Evolutionary conservation across 2,888 invertebrate species (phyloP), one percentile per base, ranked within the genome.

Genomic region (Ferrisia virgata): DNA sequence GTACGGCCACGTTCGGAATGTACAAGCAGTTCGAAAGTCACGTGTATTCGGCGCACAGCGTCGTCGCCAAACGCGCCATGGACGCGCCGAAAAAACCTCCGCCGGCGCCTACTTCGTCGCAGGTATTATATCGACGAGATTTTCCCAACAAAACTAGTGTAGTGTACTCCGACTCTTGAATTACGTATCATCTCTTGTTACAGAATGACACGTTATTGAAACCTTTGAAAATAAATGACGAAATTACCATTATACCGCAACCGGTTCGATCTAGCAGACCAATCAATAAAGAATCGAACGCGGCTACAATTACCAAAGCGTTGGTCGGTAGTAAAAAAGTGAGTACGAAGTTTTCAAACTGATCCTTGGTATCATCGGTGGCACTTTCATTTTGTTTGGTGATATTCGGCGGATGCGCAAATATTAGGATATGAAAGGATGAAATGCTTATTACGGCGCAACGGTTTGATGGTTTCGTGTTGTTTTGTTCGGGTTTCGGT

Each of bases 1-100:
- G 97, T 89, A 96, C 96, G 53, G 96, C 96, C 31, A 96, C 96
- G 2, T 97, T 97, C 88, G 95, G 95, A 87, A 96, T 96, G 95
- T 97, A 97, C 91, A 96, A 96, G 89, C 94, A 96, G 88, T 97
- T 97, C 87, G 96, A 97, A 88, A 96, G 94, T 88, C 97, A 97
- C 89, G 96, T 97, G 6, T 97, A 96, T 88, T 95, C 96, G 53
- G 96, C 96, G 25, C 97, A 97, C 88, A 96, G 96, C 88, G 95
- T 95, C 25, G 95, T 95, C 22, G 95, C 96, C 53, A 95, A 95
- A 88, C 92, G 95, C 86, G 94, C 94, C 39, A 94, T 94, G 92
- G 95, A 94, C 87, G 93, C 93, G 88, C 93, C 92, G 88, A 93
- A 92, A 88, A 89, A 90, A 86, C 89, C 90, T 0, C 86, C 88